phyloP scores from a whole-genome alignment of 2,113 vertebrate species.

The Tupaia tana region DNA sequence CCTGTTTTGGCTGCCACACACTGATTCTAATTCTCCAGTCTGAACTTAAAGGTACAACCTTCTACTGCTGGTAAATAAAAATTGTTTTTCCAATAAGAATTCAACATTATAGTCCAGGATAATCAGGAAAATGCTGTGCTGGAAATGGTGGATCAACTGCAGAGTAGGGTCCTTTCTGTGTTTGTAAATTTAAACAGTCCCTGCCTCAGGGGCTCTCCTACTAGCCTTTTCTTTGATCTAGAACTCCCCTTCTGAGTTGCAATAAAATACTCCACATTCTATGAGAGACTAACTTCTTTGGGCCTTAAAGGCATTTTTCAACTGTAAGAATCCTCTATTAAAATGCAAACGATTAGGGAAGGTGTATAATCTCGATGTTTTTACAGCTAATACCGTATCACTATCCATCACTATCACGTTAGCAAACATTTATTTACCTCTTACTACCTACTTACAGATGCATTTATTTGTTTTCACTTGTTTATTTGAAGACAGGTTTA shows the following conservation, averaged over 20 bases:
- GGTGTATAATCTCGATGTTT: neutral
- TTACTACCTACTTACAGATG: neutral
- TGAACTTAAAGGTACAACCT: neutral
- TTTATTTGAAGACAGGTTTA: neutral
- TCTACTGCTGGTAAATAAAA: neutral
- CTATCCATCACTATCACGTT: neutral
- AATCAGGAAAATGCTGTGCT: neutral
- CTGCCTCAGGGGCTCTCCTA: neutral
- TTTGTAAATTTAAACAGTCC: neutral
- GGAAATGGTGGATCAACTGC: neutral
- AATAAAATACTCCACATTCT: neutral
- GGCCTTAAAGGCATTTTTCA: neutral
- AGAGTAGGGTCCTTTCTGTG: neutral
- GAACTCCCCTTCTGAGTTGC: neutral
- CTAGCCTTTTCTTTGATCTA: neutral
- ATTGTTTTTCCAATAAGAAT: neutral
- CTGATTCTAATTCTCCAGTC: neutral
- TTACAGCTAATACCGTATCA: neutral
- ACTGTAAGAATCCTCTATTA: neutral
- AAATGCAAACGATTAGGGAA: conserved; percentile 3
- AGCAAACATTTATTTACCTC: neutral
- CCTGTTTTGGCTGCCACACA: neutral
- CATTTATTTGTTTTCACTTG: neutral
- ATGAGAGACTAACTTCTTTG: conserved; percentile 35
- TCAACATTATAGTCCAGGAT: neutral